These are phyloP conservation scores for Leuciscus waleckii DNA, from an alignment of 2,797 vertebrate species.

Conservation along the genomic window DNA sequence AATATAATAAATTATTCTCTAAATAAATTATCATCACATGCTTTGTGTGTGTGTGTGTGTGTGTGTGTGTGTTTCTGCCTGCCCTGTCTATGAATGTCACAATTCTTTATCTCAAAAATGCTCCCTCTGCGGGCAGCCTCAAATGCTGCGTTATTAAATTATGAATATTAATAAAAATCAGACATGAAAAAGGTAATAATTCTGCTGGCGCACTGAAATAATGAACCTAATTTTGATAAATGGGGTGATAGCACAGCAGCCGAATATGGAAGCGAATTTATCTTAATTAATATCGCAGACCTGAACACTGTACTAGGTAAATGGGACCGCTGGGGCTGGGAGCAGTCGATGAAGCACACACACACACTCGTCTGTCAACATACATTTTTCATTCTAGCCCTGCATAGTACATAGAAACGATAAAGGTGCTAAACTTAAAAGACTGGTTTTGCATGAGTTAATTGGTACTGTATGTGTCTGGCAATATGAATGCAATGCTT, in stretches of 20 bases:
- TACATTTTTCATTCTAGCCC: slow-evolving; percentile 57
- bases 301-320: slow-evolving; percentile 84
- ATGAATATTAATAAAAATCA: slow-evolving; percentile 87
- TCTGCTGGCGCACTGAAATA: slow-evolving; percentile 90
- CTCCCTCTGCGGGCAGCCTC: slow-evolving; percentile 85
- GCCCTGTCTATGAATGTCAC: slow-evolving; percentile 53
- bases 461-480: not conserved
- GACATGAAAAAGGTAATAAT: slow-evolving; percentile 86
- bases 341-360: slow-evolving; percentile 47
- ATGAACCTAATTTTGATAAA: slow-evolving; percentile 98
- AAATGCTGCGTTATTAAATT: slow-evolving; percentile 97
- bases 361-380: slow-evolving; percentile 56
- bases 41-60: slow-evolving; percentile 41
- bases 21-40: slow-evolving; percentile 10
- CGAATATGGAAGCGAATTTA: slow-evolving; percentile 91
- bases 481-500: not conserved
- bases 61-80: slow-evolving; percentile 5
- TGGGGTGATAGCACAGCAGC: slow-evolving; percentile 87
- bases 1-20: slow-evolving; percentile 12
- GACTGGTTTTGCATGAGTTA: not conserved
- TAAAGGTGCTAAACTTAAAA: slow-evolving; percentile 38
- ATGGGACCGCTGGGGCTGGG: slow-evolving; percentile 78
- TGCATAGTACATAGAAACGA: slow-evolving; percentile 40
- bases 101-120: slow-evolving; percentile 51
- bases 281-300: slow-evolving; percentile 99